Percentiles rank a stretch among this genome's conserved stretches.
phyloP scores from a whole-genome alignment of 2,888 invertebrate species.

The Harmothoe impar region DNA sequence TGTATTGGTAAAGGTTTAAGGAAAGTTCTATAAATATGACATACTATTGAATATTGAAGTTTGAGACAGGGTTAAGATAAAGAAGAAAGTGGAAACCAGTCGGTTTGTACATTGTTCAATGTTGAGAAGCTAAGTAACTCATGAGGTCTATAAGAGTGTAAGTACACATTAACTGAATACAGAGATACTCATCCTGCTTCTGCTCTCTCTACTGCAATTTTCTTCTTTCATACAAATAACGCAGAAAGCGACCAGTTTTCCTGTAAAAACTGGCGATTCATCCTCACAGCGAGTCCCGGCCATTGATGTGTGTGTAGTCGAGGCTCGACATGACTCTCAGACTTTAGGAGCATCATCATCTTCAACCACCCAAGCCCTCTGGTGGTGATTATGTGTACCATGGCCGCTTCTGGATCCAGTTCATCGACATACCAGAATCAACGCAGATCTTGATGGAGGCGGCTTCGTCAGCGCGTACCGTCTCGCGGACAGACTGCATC shows the following conservation, averaged over 20 bases:
- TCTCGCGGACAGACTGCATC: slow-evolving; percentile 99
- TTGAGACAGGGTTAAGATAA: background rate
- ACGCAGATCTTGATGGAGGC: slow-evolving; percentile 99
- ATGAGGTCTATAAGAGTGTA: too few relatives aligned
- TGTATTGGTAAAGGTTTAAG: too few relatives aligned
- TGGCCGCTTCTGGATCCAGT: slow-evolving; percentile 82
- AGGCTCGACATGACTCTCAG: background rate
- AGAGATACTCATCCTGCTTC: background rate
- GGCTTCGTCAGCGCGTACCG: slow-evolving; percentile 98
- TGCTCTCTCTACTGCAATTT: background rate
- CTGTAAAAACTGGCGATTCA: background rate
- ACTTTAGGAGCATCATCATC: background rate
- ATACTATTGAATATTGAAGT: too few relatives aligned
- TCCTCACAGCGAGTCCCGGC: background rate
- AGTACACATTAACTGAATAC: slow-evolving; percentile 23
- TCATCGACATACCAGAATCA: slow-evolving; percentile 82
- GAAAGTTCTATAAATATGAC: too few relatives aligned
- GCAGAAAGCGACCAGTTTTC: background rate
- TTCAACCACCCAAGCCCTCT: background rate
- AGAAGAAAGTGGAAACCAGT: background rate
- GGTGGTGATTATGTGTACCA: slow-evolving; percentile 79
- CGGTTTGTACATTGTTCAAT: background rate
- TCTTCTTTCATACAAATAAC: slow-evolving; percentile 1
- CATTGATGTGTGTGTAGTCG: background rate
- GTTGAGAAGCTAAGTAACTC: background rate